These are phyloP conservation scores for Coturnix japonica DNA, from an alignment of 2,113 vertebrate species.

Conservation along the genomic window DNA sequence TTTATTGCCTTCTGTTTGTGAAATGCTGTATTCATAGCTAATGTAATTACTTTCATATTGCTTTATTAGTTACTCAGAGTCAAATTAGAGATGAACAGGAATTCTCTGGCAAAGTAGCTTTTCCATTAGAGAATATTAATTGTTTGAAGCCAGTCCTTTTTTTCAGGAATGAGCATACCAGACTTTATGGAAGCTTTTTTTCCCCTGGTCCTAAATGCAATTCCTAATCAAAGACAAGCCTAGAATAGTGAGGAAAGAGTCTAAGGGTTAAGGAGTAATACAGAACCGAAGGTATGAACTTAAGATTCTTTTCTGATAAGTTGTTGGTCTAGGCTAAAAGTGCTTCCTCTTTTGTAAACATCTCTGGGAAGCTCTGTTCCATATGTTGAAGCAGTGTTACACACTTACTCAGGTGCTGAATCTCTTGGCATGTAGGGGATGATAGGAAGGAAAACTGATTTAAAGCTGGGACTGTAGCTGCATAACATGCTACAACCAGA, in stretches of 20 bases:
- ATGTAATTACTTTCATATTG: neutral
- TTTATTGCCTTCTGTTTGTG: conserved; percentile 1
- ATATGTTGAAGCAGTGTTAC: neutral
- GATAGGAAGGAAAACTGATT: neutral
- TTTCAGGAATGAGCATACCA: conserved; percentile 53
- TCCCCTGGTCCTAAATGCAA: conserved; percentile 15
- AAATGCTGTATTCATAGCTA: neutral
- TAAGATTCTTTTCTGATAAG: neutral
- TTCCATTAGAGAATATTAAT: conserved; percentile 21
- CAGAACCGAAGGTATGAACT: neutral
- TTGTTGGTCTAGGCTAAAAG: neutral
- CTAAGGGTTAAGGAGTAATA: neutral
- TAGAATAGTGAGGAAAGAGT: neutral
- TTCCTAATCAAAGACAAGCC: conserved; percentile 27
- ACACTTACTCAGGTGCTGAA: neutral
- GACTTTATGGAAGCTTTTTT: conserved; percentile 2
- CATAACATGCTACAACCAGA: neutral
- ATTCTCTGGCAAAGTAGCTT: neutral
- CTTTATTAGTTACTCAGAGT: neutral
- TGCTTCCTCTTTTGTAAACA: neutral
- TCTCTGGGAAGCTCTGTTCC: neutral
- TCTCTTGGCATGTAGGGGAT: neutral
- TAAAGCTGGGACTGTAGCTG: neutral
- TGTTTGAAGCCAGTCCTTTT: conserved; percentile 9
- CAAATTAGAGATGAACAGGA: neutral